Percentiles rank a stretch among this genome's conserved stretches.
Conservation (phyloP, 2,888 invertebrate genomes). For the Achlya flavicornis region DNA sequence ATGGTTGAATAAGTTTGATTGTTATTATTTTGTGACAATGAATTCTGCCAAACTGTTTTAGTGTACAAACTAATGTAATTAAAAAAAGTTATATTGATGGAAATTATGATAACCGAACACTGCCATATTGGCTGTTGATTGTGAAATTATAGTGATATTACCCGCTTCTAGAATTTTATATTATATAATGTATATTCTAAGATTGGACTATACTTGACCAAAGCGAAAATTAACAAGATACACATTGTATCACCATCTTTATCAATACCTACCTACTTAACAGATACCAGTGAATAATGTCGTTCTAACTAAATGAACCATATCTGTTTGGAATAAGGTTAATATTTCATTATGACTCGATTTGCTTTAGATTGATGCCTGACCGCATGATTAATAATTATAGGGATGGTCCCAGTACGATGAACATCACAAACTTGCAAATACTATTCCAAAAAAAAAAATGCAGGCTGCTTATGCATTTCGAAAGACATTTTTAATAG, state of each 20-base stretch:
- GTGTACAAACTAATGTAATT: slow-evolving; percentile 18
- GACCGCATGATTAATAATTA: too few relatives aligned
- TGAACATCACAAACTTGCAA: too few relatives aligned
- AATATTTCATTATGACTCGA: background rate
- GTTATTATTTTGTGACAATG: slow-evolving; percentile 24
- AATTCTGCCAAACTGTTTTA: slow-evolving; percentile 31
- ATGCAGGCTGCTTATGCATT: too few relatives aligned
- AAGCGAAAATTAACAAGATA: background rate
- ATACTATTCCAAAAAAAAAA: too few relatives aligned
- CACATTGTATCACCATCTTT: background rate
- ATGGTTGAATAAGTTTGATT: slow-evolving; percentile 35
- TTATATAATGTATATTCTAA: too few relatives aligned
- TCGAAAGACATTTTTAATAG: too few relatives aligned
- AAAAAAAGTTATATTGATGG: slow-evolving; percentile 26
- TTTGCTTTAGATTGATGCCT: too few relatives aligned
- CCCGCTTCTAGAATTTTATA: background rate
- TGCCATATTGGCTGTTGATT: slow-evolving; percentile 21
- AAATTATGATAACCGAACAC: slow-evolving; percentile 32
- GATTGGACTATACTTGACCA: background rate
- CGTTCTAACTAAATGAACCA: background rate
- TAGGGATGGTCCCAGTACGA: too few relatives aligned
- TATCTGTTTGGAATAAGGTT: background rate
- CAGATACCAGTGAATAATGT: background rate
- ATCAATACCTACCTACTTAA: background rate
- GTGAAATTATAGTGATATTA: background rate